These are phyloP conservation scores for Tribolium madens DNA, from an alignment of 1,140 invertebrate genomes.

Conservation along the genomic window DNA sequence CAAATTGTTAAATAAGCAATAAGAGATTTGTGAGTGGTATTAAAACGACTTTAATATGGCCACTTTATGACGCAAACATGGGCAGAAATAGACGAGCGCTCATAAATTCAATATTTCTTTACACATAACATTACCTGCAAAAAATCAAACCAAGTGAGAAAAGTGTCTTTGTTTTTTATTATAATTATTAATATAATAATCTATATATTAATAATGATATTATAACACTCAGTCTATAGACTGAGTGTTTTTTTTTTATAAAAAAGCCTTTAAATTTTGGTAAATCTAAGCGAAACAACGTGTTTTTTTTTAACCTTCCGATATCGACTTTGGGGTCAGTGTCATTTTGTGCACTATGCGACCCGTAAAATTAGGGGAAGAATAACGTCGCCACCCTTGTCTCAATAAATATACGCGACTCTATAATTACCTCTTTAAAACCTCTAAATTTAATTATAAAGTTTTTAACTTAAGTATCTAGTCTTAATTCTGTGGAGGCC, in stretches of 20 bases:
- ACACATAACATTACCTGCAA: background rate
- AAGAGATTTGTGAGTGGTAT: background rate
- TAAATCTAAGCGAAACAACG: no score
- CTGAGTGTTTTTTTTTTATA: no score
- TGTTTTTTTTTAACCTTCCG: background rate
- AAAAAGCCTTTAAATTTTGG: no score
- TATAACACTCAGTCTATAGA: no score
- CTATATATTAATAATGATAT: no score
- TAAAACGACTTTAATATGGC: constrained; percentile 5
- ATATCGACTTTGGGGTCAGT: constrained; percentile 7
- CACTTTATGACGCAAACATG: constrained; percentile 15
- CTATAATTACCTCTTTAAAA: background rate
- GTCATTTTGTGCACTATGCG: constrained; percentile 8
- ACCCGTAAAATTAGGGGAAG: constrained; percentile 18
- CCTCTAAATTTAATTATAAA: constrained; percentile 12
- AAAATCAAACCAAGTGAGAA: background rate
- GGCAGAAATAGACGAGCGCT: background rate
- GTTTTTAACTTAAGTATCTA: background rate
- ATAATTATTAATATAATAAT: no score
- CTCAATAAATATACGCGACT: background rate
- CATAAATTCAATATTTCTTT: background rate
- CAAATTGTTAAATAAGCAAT: background rate
- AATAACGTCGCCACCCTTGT: constrained; percentile 3
- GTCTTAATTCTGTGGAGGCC: constrained; percentile 9
- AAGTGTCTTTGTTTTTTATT: no score